These are phyloP conservation scores for Neosalanx taihuensis DNA, from an alignment of 2,797 vertebrate species.

Conservation along the genomic window DNA sequence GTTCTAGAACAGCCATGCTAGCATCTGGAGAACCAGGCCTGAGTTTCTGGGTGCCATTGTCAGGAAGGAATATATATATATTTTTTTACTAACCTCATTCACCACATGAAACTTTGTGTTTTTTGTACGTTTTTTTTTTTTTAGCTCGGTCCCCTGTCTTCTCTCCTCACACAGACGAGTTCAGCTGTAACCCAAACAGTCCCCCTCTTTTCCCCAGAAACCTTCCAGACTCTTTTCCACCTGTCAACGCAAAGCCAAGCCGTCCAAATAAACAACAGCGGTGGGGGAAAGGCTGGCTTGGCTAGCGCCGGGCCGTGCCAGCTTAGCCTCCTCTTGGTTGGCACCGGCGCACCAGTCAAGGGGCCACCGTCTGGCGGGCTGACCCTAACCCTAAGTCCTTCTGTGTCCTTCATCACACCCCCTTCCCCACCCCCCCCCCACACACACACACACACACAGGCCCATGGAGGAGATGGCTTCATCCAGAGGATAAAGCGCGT, in stretches of 20 bases:
- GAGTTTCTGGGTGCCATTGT: background rate
- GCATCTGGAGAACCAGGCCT: no score
- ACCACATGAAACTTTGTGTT: slow-evolving; percentile 15
- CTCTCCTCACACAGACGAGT: background rate
- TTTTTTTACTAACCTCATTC: no score
- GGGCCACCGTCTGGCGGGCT: slow-evolving; percentile 27
- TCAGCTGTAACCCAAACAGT: slow-evolving; percentile 56
- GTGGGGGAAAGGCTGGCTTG: slow-evolving; percentile 49
- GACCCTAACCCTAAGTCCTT: slow-evolving; percentile 17
- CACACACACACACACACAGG: slow-evolving; percentile 65
- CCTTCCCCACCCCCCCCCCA: no score
- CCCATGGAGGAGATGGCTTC: slow-evolving; percentile 91
- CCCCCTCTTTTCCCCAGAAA: slow-evolving; percentile 43
- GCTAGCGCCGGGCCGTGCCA: slow-evolving; percentile 27
- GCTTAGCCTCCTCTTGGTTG: slow-evolving; percentile 26
- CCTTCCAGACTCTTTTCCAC: slow-evolving; percentile 57
- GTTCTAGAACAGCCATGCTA: no score
- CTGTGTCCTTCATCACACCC: slow-evolving; percentile 36
- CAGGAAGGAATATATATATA: no score
- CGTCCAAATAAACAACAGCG: slow-evolving; percentile 50
- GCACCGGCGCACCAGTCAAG: slow-evolving; percentile 16
- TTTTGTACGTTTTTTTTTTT: slow-evolving; percentile 7
- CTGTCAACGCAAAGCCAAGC: slow-evolving; percentile 55
- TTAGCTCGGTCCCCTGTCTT: background rate
- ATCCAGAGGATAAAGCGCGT: slow-evolving; percentile 91